phyloP scores from a whole-genome alignment of 2,797 vertebrate genomes.

The Spatula versicolor region DNA sequence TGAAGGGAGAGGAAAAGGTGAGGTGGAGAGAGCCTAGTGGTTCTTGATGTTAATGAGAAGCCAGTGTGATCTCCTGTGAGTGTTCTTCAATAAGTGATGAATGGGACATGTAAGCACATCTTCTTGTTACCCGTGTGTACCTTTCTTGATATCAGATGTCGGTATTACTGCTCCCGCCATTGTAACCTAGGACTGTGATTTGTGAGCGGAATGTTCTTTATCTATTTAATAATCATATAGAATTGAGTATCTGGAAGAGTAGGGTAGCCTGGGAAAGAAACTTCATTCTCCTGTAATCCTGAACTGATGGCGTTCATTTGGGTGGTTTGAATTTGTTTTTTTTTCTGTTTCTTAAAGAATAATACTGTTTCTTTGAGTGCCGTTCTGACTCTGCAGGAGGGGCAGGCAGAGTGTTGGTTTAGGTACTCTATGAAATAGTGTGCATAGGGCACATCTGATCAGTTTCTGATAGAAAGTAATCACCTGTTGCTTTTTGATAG shows the following conservation, averaged over 20 bases:
- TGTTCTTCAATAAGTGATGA: slow-evolving; percentile 70
- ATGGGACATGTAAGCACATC: slow-evolving; percentile 46
- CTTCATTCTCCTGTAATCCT: background rate
- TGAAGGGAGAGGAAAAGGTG: background rate
- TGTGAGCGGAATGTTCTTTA: slow-evolving; percentile 43
- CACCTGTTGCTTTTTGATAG: background rate
- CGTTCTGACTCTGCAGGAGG: background rate
- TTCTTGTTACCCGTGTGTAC: slow-evolving; percentile 36
- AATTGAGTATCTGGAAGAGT: slow-evolving; percentile 14
- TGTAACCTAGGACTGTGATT: slow-evolving; percentile 58
- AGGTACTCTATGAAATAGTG: background rate
- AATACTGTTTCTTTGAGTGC: background rate
- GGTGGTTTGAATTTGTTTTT: background rate
- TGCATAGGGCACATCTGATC: background rate
- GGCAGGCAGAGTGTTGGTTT: background rate
- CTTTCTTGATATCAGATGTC: slow-evolving; percentile 46
- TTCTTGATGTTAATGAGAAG: slow-evolving; percentile 41
- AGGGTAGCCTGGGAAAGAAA: background rate
- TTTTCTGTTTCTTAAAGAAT: background rate
- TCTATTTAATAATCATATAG: slow-evolving; percentile 49
- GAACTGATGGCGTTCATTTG: background rate
- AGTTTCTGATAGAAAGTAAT: background rate
- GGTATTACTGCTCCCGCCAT: slow-evolving; percentile 34
- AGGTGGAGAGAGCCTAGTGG: background rate
- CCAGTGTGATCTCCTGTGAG: slow-evolving; percentile 20